Evolutionary conservation across 2,113 vertebrate genomes (phyloP).

Genomic region (Nothocercus julius): DNA sequence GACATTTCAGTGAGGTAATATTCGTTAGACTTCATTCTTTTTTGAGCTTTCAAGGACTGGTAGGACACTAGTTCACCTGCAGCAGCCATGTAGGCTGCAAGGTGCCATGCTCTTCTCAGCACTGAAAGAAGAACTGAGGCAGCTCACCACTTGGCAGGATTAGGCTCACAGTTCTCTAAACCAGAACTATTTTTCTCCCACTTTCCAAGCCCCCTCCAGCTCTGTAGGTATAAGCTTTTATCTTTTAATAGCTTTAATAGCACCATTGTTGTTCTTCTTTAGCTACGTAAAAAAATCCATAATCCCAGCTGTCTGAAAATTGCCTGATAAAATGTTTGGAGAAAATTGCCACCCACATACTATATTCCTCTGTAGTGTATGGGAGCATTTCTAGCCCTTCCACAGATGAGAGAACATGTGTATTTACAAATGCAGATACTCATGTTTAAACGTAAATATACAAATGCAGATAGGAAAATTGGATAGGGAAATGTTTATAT

Average conservation of each 20-base stretch:
- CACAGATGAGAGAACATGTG: not conserved
- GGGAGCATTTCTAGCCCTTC: not conserved
- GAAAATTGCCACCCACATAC: slow-evolving; percentile 35
- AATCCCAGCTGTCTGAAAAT: slow-evolving; percentile 12
- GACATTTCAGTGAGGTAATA: not conserved
- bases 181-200: not conserved
- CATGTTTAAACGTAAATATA: not conserved
- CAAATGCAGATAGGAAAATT: not conserved
- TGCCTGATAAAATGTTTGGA: slow-evolving; percentile 34
- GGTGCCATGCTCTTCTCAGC: not conserved
- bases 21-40: not conserved
- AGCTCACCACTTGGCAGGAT: not conserved
- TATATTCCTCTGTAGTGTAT: not conserved
- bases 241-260: slow-evolving; percentile 22
- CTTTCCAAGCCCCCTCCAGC: not conserved
- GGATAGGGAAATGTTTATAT: not conserved
- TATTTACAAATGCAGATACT: slow-evolving; percentile 20
- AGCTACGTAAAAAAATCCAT: not conserved
- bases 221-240: not conserved
- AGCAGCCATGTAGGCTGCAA: not conserved
- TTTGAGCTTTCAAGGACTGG: not conserved
- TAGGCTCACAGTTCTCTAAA: not conserved
- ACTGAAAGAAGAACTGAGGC: not conserved
- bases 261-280: not conserved
- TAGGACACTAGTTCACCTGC: not conserved